A percentile compares a stretch with the other conserved stretches of the same genome.
Conservation (phyloP, 2,113 vertebrate species). For the Seriola quinqueradiata region DNA sequence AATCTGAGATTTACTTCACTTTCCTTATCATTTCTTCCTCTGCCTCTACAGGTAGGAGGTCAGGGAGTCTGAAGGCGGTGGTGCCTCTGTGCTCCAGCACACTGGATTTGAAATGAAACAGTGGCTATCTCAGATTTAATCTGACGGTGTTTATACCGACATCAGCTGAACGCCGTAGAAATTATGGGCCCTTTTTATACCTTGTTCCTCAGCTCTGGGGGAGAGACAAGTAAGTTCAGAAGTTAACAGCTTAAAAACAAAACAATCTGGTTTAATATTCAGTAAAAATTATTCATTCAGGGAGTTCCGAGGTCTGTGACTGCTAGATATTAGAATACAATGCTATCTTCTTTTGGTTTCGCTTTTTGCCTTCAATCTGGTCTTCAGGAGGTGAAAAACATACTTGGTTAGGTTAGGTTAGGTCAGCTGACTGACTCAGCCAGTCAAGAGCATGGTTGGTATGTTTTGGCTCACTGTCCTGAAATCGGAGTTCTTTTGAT, state of each 20-base stretch:
- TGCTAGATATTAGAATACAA: no score
- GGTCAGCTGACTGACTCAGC: neutral
- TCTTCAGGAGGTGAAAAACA: neutral
- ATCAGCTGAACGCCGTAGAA: neutral
- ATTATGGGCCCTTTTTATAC: neutral
- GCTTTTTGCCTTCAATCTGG: no score
- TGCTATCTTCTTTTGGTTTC: no score
- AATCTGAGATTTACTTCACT: neutral
- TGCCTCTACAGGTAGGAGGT: neutral
- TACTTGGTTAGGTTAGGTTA: neutral
- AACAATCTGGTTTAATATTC: neutral
- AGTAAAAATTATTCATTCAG: no score
- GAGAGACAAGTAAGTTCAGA: neutral
- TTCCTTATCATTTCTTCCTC: neutral
- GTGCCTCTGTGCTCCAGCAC: neutral
- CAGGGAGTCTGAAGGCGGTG: neutral
- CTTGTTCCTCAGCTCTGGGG: neutral
- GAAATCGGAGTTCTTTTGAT: neutral
- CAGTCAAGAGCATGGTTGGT: no score
- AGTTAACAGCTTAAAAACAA: neutral
- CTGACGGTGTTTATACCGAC: neutral
- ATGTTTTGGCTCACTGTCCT: neutral
- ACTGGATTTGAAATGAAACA: slow-evolving; percentile 3
- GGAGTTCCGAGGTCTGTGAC: no score
- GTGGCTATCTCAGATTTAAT: neutral